Conservation (phyloP, 2,888 invertebrate species). For the Amphiduros pacificus region DNA sequence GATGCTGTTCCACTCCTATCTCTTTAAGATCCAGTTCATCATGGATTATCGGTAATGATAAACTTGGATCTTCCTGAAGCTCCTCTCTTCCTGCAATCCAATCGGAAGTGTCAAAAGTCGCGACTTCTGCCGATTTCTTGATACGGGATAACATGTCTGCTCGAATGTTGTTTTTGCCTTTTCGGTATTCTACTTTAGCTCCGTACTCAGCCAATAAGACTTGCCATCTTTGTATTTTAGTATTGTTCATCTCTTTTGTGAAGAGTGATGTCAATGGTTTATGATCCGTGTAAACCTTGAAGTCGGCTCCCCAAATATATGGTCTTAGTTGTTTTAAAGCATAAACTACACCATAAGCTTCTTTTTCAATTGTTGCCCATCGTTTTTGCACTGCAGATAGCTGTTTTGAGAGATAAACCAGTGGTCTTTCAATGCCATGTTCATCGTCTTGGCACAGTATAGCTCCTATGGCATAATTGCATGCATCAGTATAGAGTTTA, state of each 20-base stretch:
- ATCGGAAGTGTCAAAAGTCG: background rate
- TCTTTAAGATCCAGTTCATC: no score
- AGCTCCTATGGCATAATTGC: constrained; percentile 1
- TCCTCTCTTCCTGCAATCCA: background rate
- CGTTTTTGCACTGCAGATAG: background rate
- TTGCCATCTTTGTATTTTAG: constrained; percentile 14
- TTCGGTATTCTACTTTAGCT: background rate
- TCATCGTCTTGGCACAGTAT: background rate
- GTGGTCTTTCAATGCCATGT: constrained; percentile 3
- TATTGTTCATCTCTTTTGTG: constrained; percentile 5
- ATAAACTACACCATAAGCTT: constrained; percentile 5
- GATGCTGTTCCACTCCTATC: no score
- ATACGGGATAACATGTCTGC: constrained; percentile 14
- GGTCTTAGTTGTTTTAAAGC: constrained; percentile 2
- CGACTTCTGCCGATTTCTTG: background rate
- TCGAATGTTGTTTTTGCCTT: constrained; percentile 2
- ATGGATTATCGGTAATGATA: background rate
- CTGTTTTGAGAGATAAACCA: constrained; percentile 2
- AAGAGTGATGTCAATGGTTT: constrained; percentile 12
- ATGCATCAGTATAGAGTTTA: constrained; percentile 5
- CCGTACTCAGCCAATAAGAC: constrained; percentile 15
- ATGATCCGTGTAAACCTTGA: constrained; percentile 12
- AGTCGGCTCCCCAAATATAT: constrained; percentile 9
- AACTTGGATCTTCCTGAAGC: no score
- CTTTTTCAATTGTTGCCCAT: constrained; percentile 14